Evolutionary conservation across 2,888 invertebrate species (phyloP).

Genomic region (Volucella inflata): DNA sequence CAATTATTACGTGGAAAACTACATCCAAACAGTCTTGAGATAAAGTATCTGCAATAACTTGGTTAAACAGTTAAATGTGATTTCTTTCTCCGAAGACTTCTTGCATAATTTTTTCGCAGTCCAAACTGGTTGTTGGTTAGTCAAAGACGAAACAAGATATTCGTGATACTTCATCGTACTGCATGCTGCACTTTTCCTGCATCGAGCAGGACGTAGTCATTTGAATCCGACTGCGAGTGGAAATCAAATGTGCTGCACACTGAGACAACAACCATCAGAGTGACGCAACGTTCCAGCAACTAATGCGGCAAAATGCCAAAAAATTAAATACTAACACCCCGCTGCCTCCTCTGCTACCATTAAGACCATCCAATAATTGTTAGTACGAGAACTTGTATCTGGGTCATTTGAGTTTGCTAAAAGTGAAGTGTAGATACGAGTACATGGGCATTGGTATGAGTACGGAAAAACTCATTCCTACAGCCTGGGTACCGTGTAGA

Average conservation of each 20-base stretch:
- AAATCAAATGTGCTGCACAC: conserved; percentile 15
- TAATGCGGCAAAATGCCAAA: conserved; percentile 60
- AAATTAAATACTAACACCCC: conserved; percentile 11
- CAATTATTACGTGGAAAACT: conserved; percentile 18
- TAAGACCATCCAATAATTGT: too few relatives aligned
- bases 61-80: background rate
- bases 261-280: conserved; percentile 15
- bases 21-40: conserved; percentile 7
- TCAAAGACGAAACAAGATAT: conserved; percentile 38
- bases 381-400: conserved; percentile 7
- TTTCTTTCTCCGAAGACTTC: conserved; percentile 31
- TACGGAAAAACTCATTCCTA: too few relatives aligned
- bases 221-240: conserved; percentile 33
- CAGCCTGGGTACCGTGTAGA: conserved; percentile 17
- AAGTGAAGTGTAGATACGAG: background rate
- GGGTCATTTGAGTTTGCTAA: conserved; percentile 43
- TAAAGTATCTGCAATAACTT: conserved; percentile 25
- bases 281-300: conserved; percentile 45
- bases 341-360: background rate
- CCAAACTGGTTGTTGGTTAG: conserved; percentile 52
- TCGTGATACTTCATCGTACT: background rate
- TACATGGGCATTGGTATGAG: too few relatives aligned
- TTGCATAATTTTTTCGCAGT: conserved; percentile 44
- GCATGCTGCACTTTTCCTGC: conserved; percentile 17
- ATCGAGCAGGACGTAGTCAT: conserved; percentile 41